These are phyloP conservation scores for Hyles euphorbiae DNA, from an alignment of 1,140 invertebrate species.

Conservation along the genomic window DNA sequence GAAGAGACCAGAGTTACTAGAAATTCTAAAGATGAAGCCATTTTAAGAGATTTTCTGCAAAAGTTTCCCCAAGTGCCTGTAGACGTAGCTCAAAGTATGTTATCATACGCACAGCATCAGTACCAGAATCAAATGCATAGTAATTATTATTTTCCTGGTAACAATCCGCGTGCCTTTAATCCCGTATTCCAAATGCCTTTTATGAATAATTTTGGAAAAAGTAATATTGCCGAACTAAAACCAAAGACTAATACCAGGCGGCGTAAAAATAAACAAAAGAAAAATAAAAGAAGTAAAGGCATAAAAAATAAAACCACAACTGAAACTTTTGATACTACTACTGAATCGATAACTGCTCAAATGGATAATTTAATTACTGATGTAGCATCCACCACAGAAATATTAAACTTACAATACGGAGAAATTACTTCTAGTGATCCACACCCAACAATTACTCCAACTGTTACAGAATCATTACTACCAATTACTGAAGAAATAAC, in stretches of 20 bases:
- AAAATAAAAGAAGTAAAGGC: constrained; percentile 7
- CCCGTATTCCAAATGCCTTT: constrained; percentile 32
- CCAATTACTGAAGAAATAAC: too few relatives aligned
- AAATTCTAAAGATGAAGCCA: constrained; percentile 17
- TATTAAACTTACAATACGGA: too few relatives aligned
- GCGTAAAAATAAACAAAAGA: constrained; percentile 9
- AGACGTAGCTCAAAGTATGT: constrained; percentile 7
- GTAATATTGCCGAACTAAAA: constrained; percentile 7
- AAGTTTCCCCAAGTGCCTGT: constrained; percentile 25
- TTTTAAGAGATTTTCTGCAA: constrained; percentile 15
- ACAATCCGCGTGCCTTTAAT: constrained; percentile 31
- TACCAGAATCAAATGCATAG: constrained; percentile 4
- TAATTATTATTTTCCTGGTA: too few relatives aligned
- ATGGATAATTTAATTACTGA: too few relatives aligned
- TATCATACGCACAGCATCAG: background rate
- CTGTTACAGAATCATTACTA: too few relatives aligned
- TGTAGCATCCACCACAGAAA: too few relatives aligned
- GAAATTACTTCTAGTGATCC: too few relatives aligned
- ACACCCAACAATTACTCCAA: too few relatives aligned
- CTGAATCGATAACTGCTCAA: too few relatives aligned
- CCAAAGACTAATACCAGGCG: constrained; percentile 12
- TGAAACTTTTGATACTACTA: too few relatives aligned
- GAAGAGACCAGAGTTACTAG: constrained; percentile 6
- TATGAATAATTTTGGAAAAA: constrained; percentile 7
- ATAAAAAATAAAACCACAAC: background rate